phyloP scores from a whole-genome alignment of 1,140 invertebrate species.

The Dendrolimus kikuchii region DNA sequence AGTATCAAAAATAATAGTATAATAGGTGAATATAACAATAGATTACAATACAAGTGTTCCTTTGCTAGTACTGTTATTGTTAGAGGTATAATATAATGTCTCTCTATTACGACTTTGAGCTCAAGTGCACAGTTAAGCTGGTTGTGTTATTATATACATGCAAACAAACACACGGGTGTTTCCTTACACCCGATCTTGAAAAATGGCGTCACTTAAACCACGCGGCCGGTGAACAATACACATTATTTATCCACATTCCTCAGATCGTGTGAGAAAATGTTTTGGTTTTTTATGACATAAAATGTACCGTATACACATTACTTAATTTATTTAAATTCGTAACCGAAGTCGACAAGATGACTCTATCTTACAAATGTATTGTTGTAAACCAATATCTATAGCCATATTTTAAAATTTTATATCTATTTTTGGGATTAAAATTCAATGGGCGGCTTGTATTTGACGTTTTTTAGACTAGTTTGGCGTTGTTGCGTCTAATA shows the following conservation, averaged over 20 bases:
- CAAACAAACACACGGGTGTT: background rate
- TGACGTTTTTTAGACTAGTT: background rate
- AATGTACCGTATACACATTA: too few relatives aligned
- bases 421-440: conserved; percentile 16
- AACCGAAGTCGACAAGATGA: conserved; percentile 22
- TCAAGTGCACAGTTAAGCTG: too few relatives aligned
- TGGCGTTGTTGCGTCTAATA: too few relatives aligned
- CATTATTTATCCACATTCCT: conserved; percentile 14
- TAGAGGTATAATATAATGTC: too few relatives aligned
- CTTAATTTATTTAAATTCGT: conserved; percentile 22
- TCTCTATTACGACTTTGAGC: too few relatives aligned
- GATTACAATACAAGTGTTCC: too few relatives aligned
- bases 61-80: too few relatives aligned
- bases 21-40: too few relatives aligned
- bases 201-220: conserved; percentile 2
- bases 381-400: conserved; percentile 15
- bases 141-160: too few relatives aligned
- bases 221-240: conserved; percentile 9
- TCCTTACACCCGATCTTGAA: conserved; percentile 1
- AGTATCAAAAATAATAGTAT: too few relatives aligned
- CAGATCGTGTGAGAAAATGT: conserved; percentile 12
- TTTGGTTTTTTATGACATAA: background rate
- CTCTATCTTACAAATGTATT: conserved; percentile 21
- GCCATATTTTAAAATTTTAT: conserved; percentile 25
- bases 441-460: conserved; percentile 18